phyloP scores from a whole-genome alignment of 2,113 vertebrate species.

The Ivindomyrus marchei region DNA sequence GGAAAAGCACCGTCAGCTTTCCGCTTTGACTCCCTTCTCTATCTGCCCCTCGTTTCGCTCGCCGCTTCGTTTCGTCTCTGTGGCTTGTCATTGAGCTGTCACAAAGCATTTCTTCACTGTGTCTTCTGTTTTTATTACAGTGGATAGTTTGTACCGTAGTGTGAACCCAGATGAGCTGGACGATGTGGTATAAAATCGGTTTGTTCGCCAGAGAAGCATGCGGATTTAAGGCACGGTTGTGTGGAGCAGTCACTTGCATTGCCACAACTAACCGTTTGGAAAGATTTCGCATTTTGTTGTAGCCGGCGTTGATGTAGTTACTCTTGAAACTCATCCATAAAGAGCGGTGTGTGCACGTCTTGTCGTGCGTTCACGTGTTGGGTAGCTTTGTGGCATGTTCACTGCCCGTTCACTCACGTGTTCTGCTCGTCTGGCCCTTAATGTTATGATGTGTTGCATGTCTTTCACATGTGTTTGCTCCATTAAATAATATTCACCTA shows the following conservation, averaged over 20 bases:
- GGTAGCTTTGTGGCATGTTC: background rate
- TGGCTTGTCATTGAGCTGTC: background rate
- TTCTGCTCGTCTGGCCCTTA: background rate
- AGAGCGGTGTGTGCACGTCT: background rate
- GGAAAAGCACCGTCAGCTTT: background rate
- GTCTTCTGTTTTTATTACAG: slow-evolving; percentile 10
- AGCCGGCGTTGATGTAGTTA: background rate
- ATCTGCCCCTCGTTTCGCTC: background rate
- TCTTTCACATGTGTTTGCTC: background rate
- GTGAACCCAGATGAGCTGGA: slow-evolving; percentile 15
- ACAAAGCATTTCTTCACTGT: background rate
- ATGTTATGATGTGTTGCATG: background rate
- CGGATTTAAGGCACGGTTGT: background rate
- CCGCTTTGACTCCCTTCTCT: background rate
- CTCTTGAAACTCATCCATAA: too few species aligned
- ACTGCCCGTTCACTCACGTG: background rate
- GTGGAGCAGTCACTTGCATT: background rate
- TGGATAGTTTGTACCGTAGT: background rate
- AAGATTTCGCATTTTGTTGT: background rate
- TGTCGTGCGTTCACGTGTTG: background rate
- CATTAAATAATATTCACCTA: background rate
- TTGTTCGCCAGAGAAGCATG: slow-evolving; percentile 2
- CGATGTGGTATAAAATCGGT: background rate
- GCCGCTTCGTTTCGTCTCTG: too few species aligned
- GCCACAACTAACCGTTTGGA: slow-evolving; percentile 8